Conservation (phyloP, 1,140 invertebrate species). For the Halesus radiatus region DNA sequence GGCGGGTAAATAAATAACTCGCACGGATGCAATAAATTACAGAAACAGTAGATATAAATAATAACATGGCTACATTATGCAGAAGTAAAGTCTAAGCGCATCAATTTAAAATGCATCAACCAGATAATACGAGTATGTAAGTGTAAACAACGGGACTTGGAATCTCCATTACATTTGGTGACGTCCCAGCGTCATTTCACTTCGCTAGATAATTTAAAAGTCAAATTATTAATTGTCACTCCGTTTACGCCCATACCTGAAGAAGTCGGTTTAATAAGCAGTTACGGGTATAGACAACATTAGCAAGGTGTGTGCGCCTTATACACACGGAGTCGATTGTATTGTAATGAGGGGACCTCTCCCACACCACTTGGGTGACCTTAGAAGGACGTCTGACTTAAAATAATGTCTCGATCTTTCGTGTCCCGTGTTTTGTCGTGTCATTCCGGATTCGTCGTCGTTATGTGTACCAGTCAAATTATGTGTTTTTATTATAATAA, state of each 20-base stretch:
- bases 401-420: constrained; percentile 4
- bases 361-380: constrained; percentile 51
- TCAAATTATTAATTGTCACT: constrained; percentile 24
- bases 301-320: constrained; percentile 41
- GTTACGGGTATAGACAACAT: constrained; percentile 31
- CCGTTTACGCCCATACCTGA: constrained; percentile 37
- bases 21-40: too few relatives aligned
- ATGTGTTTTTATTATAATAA: too few relatives aligned
- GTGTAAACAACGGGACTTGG: background rate
- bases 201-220: constrained; percentile 39
- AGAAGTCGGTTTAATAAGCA: constrained; percentile 45
- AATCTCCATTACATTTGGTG: background rate
- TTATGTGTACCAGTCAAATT: too few relatives aligned
- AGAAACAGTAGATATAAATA: too few relatives aligned
- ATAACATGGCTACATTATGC: too few relatives aligned
- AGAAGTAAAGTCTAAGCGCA: too few relatives aligned
- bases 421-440: constrained; percentile 2
- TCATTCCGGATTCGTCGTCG: background rate
- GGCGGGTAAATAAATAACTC: too few relatives aligned
- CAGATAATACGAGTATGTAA: too few relatives aligned
- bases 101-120: too few relatives aligned
- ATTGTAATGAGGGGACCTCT: constrained; percentile 51
- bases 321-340: constrained; percentile 44
- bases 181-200: background rate
- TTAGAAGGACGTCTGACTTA: constrained; percentile 56